phyloP scores from a whole-genome alignment of 2,888 invertebrate species.

The Amblyjoppa fuscipennis region DNA sequence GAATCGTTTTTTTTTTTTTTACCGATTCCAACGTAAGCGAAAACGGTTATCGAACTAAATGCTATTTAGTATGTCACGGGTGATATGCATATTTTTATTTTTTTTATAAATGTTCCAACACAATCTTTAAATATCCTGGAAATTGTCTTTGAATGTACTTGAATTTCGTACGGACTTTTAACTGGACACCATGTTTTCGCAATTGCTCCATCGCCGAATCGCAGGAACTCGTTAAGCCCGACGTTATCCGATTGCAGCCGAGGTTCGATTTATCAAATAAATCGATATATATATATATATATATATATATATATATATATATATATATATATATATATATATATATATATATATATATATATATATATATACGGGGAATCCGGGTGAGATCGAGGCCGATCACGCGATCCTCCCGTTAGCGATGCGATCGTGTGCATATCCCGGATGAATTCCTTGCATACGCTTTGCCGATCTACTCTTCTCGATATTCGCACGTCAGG shows the following conservation, averaged over 20 bases:
- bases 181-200: not conserved
- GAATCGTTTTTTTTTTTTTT: no score
- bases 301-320: no score
- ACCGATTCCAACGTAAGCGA: no score
- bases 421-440: constrained; percentile 41
- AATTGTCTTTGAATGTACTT: no score
- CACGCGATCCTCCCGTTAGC: constrained; percentile 67
- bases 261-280: constrained; percentile 58
- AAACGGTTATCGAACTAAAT: no score
- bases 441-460: constrained; percentile 55
- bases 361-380: constrained; percentile 27
- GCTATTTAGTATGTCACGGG: no score
- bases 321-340: no score
- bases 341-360: not conserved
- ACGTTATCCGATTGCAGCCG: constrained; percentile 45
- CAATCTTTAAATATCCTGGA: no score
- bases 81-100: no score
- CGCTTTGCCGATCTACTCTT: constrained; percentile 4
- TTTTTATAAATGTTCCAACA: no score
- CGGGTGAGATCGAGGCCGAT: constrained; percentile 57
- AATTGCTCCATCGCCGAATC: constrained; percentile 27
- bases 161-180: no score
- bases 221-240: constrained; percentile 46
- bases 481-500: constrained; percentile 5
- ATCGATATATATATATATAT: constrained; percentile 14